Base-by-base conservation (phyloP, 2,797 vertebrate genomes). In the Capromys pilorides region DNA sequence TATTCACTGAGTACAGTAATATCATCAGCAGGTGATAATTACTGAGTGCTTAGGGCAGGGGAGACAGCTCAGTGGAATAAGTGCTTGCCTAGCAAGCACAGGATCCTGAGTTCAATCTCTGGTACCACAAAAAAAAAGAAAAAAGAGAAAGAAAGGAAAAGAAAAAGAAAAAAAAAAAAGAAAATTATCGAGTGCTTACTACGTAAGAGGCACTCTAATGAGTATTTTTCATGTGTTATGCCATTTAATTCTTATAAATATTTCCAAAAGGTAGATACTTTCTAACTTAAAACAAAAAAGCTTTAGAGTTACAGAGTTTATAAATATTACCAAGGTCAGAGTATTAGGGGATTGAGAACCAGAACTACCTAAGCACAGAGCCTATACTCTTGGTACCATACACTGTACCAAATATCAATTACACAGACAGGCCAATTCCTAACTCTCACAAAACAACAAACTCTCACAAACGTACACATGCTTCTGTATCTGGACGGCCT, bases 1-100 rank as follows among this genome's bases (percentile, higher is more conserved):
- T 83, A 71, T 36, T 95, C 79, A 73, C 11, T 45, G 22, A 62
- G 61, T 92, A 66, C 69, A 92, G 90, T 36, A 64, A 69, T 33
- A 92, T 77, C 39, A 78, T 45, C 2, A 90, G 12, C 28, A 89
- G 28, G 71, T 67, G 57, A 59, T 80, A n/a, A 51, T 85, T 57
- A 71, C 1, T 86, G 79, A 16, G 13, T 39, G 21, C 22, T 90
- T 61, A 57, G 45, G 45, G 8, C 8, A 8, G 8, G 45, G 45
- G 45, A 45, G 45, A 45, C 8, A 45, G 45, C 45, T 45, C 45
- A 45, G 45, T 45, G 45, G 45, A 45, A 45, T 45, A 45, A 45
- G 8, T 45, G 45, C 45, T 45, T 45, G 45, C 45, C 45, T 45
- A 8, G 45, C 45, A 45, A 45, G 45, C 8, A 8, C 45, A 45